phyloP scores from a whole-genome alignment of 2,888 invertebrate species.

The Heliconius erato region DNA sequence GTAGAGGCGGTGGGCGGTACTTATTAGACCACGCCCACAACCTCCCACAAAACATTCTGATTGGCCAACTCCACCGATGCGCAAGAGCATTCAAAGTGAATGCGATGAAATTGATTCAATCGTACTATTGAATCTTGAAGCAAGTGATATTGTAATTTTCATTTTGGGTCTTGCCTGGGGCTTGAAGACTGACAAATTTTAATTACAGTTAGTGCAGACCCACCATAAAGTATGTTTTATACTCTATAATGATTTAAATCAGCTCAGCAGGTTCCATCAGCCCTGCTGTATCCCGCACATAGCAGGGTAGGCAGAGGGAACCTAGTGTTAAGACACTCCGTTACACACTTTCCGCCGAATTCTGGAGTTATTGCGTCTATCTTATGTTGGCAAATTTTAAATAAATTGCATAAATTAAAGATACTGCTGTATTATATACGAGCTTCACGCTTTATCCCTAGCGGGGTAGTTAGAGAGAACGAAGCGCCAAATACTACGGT shows the following conservation, averaged over 20 bases:
- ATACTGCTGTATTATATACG: no score
- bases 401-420: no score
- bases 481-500: no score
- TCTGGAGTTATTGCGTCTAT: no score
- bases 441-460: no score
- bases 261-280: no score
- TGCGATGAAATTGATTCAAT: conserved; percentile 74
- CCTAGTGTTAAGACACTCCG: no score
- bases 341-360: no score
- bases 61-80: conserved; percentile 68
- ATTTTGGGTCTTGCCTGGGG: conserved; percentile 25
- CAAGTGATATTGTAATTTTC: conserved; percentile 28
- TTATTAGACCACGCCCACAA: conserved; percentile 61
- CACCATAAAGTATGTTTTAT: background rate
- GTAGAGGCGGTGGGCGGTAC: conserved; percentile 73
- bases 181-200: background rate
- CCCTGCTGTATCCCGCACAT: no score
- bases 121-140: conserved; percentile 65
- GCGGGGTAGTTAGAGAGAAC: no score
- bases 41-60: conserved; percentile 62
- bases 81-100: conserved; percentile 65
- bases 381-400: no score
- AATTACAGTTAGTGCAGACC: background rate
- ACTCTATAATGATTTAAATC: background rate
- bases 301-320: no score